A percentile compares a stretch with the other conserved stretches of the same genome.
phyloP scores from a whole-genome alignment of 2,888 invertebrate species.

The Morpho helenor region DNA sequence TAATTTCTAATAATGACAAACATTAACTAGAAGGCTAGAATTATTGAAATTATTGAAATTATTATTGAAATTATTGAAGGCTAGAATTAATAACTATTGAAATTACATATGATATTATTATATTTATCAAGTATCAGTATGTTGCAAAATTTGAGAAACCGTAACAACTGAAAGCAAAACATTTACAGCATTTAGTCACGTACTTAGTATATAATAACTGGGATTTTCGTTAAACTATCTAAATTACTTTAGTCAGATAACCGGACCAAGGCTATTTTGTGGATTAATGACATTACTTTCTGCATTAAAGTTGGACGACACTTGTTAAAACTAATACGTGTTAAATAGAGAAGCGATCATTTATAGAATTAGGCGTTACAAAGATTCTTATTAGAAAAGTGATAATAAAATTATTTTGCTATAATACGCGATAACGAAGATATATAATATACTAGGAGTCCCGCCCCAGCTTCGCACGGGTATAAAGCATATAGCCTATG shows the following conservation, averaged over 20 bases:
- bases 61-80: too few relatives aligned
- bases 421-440: too few relatives aligned
- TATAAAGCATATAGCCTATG: too few relatives aligned
- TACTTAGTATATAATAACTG: slow-evolving; percentile 53
- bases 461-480: too few relatives aligned
- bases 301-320: slow-evolving; percentile 24
- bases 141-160: slow-evolving; percentile 34
- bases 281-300: slow-evolving; percentile 46
- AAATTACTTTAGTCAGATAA: slow-evolving; percentile 55
- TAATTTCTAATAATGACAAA: too few relatives aligned
- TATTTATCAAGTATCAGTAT: not conserved
- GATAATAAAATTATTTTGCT: too few relatives aligned
- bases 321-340: slow-evolving; percentile 19
- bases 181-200: slow-evolving; percentile 51
- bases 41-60: too few relatives aligned
- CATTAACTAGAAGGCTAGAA: too few relatives aligned
- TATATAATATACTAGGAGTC: too few relatives aligned
- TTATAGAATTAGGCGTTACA: not conserved
- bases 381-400: too few relatives aligned
- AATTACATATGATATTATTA: too few relatives aligned
- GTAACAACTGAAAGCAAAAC: slow-evolving; percentile 40
- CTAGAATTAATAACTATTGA: too few relatives aligned
- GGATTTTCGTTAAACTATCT: slow-evolving; percentile 48
- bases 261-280: slow-evolving; percentile 48
- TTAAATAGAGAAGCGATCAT: slow-evolving; percentile 15